Conservation (phyloP, 2,888 invertebrate genomes). For the Catocala nupta region DNA sequence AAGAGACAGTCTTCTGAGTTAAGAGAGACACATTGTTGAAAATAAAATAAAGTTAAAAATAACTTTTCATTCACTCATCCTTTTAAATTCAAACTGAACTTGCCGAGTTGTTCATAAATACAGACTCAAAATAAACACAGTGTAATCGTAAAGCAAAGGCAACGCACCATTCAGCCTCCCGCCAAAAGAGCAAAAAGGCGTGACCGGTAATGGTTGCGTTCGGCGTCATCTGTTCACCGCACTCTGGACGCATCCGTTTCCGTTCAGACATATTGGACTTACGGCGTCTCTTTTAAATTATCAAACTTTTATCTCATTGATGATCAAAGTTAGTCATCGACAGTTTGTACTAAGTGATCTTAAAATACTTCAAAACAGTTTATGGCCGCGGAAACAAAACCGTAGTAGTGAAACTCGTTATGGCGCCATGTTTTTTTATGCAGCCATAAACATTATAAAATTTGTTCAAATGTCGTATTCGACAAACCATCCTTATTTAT, state of each 20-base stretch:
- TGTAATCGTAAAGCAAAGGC: conserved; percentile 46
- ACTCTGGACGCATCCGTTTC: conserved; percentile 65
- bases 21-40: no score
- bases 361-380: background rate
- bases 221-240: conserved; percentile 52
- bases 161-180: conserved; percentile 51
- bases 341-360: conserved; percentile 1
- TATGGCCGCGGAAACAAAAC: no score
- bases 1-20: no score
- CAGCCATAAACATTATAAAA: no score
- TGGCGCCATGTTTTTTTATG: background rate
- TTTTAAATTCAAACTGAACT: background rate
- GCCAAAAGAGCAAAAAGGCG: conserved; percentile 69
- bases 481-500: no score
- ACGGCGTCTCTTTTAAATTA: conserved; percentile 35
- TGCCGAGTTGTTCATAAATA: conserved; percentile 14
- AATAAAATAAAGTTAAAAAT: background rate
- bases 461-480: no score
- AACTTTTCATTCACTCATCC: background rate
- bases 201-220: conserved; percentile 68
- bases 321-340: conserved; percentile 8
- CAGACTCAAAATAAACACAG: conserved; percentile 45
- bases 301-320: conserved; percentile 6
- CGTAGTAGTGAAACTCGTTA: no score
- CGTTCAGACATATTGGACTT: conserved; percentile 70